Evolutionary conservation across 2,113 vertebrate genomes (phyloP).

Genomic region (Anguilla rostrata): DNA sequence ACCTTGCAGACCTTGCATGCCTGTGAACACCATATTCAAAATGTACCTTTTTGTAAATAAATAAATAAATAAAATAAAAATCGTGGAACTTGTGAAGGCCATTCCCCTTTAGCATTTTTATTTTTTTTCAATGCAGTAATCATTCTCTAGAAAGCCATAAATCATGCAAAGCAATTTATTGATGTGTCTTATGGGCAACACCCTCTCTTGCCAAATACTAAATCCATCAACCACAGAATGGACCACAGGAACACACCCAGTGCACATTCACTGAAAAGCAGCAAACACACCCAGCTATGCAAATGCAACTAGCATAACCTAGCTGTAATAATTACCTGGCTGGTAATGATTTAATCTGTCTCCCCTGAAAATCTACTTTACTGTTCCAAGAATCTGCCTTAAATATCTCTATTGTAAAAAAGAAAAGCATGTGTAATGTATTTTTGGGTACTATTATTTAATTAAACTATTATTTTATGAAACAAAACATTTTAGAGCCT

Average conservation of each 20-base stretch:
- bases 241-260: slow-evolving; percentile 49
- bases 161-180: slow-evolving; percentile 42
- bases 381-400: not conserved
- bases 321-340: not conserved
- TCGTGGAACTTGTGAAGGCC: slow-evolving; percentile 29
- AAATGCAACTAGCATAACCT: not conserved
- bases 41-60: slow-evolving; percentile 23
- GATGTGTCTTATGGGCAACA: slow-evolving; percentile 44
- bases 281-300: not conserved
- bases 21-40: slow-evolving; percentile 17
- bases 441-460: too few species aligned
- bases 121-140: not conserved
- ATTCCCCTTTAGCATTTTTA: slow-evolving; percentile 25
- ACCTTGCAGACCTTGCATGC: slow-evolving; percentile 20
- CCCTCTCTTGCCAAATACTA: slow-evolving; percentile 27
- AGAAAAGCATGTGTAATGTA: too few species aligned
- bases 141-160: not conserved
- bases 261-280: not conserved
- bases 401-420: not conserved
- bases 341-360: not conserved
- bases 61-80: too few species aligned
- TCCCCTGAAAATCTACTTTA: not conserved
- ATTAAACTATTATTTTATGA: too few species aligned
- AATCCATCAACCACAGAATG: slow-evolving; percentile 54
- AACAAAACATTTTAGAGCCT: too few species aligned